phyloP scores from a whole-genome alignment of 1,140 invertebrate genomes.

The Drosophila nasuta region DNA sequence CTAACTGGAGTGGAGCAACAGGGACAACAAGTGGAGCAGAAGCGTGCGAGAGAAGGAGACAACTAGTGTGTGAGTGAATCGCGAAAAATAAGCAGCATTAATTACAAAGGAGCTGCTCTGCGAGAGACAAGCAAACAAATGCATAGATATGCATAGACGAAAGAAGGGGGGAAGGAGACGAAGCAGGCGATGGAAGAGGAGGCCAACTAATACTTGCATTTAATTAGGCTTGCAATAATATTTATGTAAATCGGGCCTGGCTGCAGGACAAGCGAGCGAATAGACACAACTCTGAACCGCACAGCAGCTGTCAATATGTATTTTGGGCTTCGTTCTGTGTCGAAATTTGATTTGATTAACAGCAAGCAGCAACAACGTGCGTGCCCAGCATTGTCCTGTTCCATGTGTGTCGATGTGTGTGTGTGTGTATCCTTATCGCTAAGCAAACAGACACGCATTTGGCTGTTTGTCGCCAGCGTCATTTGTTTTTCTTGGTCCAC shows the following conservation, averaged over 20 bases:
- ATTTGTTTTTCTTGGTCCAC: slow-evolving; percentile 79
- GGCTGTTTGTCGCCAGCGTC: slow-evolving; percentile 62
- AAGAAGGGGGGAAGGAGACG: not conserved
- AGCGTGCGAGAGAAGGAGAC: not conserved
- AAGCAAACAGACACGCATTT: slow-evolving; percentile 77
- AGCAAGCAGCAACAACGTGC: not conserved
- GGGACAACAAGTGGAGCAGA: not conserved
- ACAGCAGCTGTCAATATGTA: slow-evolving; percentile 76
- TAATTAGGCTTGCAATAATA: slow-evolving; percentile 83
- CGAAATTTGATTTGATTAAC: slow-evolving; percentile 16
- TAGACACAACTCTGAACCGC: not conserved
- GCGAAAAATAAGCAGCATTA: slow-evolving; percentile 75
- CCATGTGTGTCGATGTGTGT: not conserved
- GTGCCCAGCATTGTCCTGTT: not conserved
- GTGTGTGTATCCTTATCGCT: slow-evolving; percentile 71
- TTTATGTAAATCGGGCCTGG: slow-evolving; percentile 80
- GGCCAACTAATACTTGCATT: slow-evolving; percentile 76
- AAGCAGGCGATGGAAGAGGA: not conserved
- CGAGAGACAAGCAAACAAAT: slow-evolving; percentile 48
- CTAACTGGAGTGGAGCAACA: not conserved
- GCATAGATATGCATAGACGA: slow-evolving; percentile 25
- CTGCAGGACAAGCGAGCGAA: slow-evolving; percentile 42
- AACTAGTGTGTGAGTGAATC: slow-evolving; percentile 3
- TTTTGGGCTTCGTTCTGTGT: slow-evolving; percentile 50
- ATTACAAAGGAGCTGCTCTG: slow-evolving; percentile 65